phyloP scores from a whole-genome alignment of 2,888 invertebrate genomes.

The Oegoconia quadripuncta region DNA sequence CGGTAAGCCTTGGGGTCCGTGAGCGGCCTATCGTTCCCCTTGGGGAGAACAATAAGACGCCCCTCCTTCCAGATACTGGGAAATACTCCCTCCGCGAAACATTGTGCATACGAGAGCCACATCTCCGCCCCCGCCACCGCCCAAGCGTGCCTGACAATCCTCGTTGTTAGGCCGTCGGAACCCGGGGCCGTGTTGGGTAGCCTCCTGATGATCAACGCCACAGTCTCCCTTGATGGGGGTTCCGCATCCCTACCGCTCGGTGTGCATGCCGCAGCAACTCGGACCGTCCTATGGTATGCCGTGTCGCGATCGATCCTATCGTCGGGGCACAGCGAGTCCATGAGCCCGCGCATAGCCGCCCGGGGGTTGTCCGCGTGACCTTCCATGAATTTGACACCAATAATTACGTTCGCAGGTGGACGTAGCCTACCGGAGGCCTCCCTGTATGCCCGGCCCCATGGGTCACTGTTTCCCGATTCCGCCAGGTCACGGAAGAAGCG shows the following conservation, averaged over 20 bases:
- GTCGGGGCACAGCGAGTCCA: background rate
- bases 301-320: background rate
- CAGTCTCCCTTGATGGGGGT: background rate
- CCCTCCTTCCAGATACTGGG: conserved; percentile 15
- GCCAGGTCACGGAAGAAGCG: conserved; percentile 7
- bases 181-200: background rate
- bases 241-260: background rate
- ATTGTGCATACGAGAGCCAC: background rate
- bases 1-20: conserved; percentile 9
- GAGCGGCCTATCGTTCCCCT: conserved; percentile 13
- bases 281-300: background rate
- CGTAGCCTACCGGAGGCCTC: conserved; percentile 9
- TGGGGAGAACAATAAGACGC: conserved; percentile 8
- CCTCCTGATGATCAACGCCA: background rate
- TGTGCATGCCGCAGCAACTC: background rate
- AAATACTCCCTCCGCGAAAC: conserved; percentile 2
- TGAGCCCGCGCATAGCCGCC: background rate
- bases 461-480: conserved; percentile 16
- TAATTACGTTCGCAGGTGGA: conserved; percentile 5
- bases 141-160: background rate
- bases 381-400: background rate
- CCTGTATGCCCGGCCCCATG: conserved; percentile 19
- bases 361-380: no score
- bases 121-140: background rate
- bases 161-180: background rate